Evolutionary conservation across 37 sponge, comb jelly and placozoan species (phyloP).

Genomic region (Cliona cf. orientalis): DNA sequence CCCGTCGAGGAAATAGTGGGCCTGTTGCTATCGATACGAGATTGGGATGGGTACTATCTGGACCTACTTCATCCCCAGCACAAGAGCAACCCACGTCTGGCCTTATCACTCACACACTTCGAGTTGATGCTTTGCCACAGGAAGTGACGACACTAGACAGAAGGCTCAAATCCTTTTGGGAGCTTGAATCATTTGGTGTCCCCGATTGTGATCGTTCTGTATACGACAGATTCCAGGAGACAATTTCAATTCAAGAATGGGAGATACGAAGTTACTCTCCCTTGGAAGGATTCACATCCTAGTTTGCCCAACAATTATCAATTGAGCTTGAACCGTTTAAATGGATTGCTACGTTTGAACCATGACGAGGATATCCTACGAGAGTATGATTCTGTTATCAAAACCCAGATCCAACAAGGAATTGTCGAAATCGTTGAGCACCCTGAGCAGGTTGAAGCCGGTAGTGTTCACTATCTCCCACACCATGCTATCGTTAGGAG

Average conservation of each 20-base stretch:
- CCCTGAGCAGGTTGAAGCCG: background rate
- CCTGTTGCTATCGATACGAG: constrained; percentile 8
- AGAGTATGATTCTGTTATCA: constrained; percentile 32
- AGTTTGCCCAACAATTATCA: constrained; percentile 34
- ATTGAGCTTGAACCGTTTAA: constrained; percentile 15
- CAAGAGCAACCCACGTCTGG: too few species aligned
- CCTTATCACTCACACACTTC: background rate
- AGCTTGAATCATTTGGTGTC: too few species aligned
- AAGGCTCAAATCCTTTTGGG: constrained; percentile 12
- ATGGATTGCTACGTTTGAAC: constrained; percentile 3
- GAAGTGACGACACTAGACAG: constrained; percentile 13
- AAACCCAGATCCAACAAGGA: constrained; percentile 2
- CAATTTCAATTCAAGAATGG: background rate
- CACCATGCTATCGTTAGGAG: constrained; percentile 26
- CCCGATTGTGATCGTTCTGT: too few species aligned
- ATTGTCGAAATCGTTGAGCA: constrained; percentile 22
- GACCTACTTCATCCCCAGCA: background rate
- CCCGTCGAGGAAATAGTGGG: constrained; percentile 2
- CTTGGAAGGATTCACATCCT: constrained; percentile 31
- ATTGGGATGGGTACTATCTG: constrained; percentile 29
- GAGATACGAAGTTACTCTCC: constrained; percentile 35
- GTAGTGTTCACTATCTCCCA: too few species aligned
- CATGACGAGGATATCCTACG: constrained; percentile 4
- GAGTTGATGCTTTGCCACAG: background rate
- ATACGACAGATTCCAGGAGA: too few species aligned